phyloP scores from a whole-genome alignment of 2,888 invertebrate species.

The Nineta flava region DNA sequence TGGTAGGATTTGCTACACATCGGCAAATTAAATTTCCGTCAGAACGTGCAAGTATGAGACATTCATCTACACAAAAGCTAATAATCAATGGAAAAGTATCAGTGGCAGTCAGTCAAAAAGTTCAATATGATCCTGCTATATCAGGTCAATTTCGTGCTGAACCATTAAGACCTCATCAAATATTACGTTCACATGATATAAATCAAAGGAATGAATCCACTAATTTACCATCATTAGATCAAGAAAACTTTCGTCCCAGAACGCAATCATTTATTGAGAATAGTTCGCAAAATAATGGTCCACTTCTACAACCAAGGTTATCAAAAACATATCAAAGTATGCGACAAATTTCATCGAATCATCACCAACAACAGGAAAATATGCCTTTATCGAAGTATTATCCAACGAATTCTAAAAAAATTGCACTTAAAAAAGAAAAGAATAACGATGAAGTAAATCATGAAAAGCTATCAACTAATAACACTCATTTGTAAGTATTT shows the following conservation, averaged over 20 bases:
- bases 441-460: too few relatives aligned
- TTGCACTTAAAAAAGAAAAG: too few relatives aligned
- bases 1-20: conserved; percentile 4
- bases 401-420: too few relatives aligned
- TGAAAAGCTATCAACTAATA: too few relatives aligned
- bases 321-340: conserved; percentile 25
- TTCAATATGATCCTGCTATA: conserved; percentile 17
- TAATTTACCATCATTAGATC: conserved; percentile 16
- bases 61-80: conserved; percentile 30
- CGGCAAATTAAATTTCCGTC: conserved; percentile 19
- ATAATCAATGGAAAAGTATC: conserved; percentile 29
- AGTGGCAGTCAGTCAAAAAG: conserved; percentile 26
- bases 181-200: neutral
- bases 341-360: conserved; percentile 13
- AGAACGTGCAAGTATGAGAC: conserved; percentile 30
- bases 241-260: conserved; percentile 3
- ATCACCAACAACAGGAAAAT: neutral
- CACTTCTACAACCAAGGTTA: conserved; percentile 24
- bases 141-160: conserved; percentile 24
- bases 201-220: conserved; percentile 19
- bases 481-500: too few relatives aligned
- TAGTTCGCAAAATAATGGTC: conserved; percentile 15
- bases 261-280: neutral
- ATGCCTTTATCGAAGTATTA: neutral
- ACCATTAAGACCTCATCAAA: conserved; percentile 20